phyloP scores from a whole-genome alignment of 2,888 invertebrate species.

The Ametastegia equiseti region DNA sequence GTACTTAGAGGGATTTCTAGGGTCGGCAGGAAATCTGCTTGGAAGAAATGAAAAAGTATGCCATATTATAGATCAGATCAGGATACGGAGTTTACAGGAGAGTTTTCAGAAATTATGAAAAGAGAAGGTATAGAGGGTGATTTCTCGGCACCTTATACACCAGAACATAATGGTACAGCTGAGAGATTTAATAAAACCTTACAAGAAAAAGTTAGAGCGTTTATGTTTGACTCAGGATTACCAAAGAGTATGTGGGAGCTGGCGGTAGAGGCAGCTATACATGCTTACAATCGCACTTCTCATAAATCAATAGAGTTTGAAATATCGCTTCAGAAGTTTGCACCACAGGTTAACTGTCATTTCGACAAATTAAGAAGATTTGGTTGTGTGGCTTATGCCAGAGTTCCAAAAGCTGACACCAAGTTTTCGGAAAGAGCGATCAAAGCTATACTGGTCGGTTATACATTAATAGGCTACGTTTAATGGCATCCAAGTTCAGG shows the following conservation, averaged over 20 bases:
- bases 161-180: slow-evolving; percentile 54
- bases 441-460: slow-evolving; percentile 52
- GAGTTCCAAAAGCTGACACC: slow-evolving; percentile 46
- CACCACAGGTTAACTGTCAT: slow-evolving; percentile 48
- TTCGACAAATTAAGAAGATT: slow-evolving; percentile 51
- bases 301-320: slow-evolving; percentile 53
- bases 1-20: slow-evolving; percentile 51
- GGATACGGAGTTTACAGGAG: slow-evolving; percentile 54
- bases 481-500: slow-evolving; percentile 54
- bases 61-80: slow-evolving; percentile 51
- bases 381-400: slow-evolving; percentile 54
- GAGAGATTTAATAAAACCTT: slow-evolving; percentile 54
- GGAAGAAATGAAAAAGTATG: slow-evolving; percentile 52
- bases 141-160: slow-evolving; percentile 50
- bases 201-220: slow-evolving; percentile 52
- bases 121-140: slow-evolving; percentile 47
- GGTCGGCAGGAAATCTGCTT: slow-evolving; percentile 52
- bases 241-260: slow-evolving; percentile 55
- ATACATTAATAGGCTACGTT: slow-evolving; percentile 53
- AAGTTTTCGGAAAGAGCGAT: slow-evolving; percentile 54
- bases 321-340: slow-evolving; percentile 51
- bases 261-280: slow-evolving; percentile 55
- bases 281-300: slow-evolving; percentile 55
- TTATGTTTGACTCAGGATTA: slow-evolving; percentile 53
- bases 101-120: slow-evolving; percentile 48